Evolutionary conservation across 2,888 invertebrate species (phyloP).

Genomic region (Perithous albicinctus): DNA sequence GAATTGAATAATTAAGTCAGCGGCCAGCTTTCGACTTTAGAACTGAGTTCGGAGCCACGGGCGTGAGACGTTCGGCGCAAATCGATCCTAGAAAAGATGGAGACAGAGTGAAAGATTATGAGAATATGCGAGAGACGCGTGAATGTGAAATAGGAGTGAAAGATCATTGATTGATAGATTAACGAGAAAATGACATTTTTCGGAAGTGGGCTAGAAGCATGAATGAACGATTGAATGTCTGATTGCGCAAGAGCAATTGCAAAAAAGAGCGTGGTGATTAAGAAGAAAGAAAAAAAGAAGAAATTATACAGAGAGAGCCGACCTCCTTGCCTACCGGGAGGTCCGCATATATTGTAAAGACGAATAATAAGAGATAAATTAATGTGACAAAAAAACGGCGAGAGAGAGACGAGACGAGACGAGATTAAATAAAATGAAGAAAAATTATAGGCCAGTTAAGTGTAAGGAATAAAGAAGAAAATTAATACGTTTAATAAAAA

Average conservation of each 20-base stretch:
- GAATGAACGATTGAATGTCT: slow-evolving; percentile 66
- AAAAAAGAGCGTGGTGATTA: slow-evolving; percentile 69
- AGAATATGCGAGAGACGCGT: slow-evolving; percentile 24
- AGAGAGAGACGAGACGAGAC: slow-evolving; percentile 71
- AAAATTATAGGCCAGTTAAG: slow-evolving; percentile 72
- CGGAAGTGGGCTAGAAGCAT: slow-evolving; percentile 41
- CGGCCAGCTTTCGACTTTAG: slow-evolving; percentile 76
- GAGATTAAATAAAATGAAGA: slow-evolving; percentile 71
- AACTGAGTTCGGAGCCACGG: slow-evolving; percentile 84
- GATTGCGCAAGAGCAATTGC: slow-evolving; percentile 68
- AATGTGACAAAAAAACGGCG: slow-evolving; percentile 76
- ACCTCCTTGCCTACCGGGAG: slow-evolving; percentile 85
- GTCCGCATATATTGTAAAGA: slow-evolving; percentile 84
- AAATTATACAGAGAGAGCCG: slow-evolving; percentile 84
- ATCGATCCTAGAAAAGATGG: slow-evolving; percentile 80
- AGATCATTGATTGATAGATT: slow-evolving; percentile 61
- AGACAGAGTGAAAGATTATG: slow-evolving; percentile 56
- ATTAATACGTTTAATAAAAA: slow-evolving; percentile 76
- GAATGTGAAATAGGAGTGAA: slow-evolving; percentile 54
- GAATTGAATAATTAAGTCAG: slow-evolving; percentile 71
- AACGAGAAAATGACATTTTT: slow-evolving; percentile 63
- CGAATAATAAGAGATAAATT: slow-evolving; percentile 83
- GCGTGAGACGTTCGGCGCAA: slow-evolving; percentile 84
- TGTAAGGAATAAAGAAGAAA: slow-evolving; percentile 72
- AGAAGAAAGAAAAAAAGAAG: slow-evolving; percentile 76